A percentile compares a stretch with the other conserved stretches of the same genome.
Evolutionary conservation across 2,797 vertebrate species (phyloP).

Genomic region (Cottoperca gobio): DNA sequence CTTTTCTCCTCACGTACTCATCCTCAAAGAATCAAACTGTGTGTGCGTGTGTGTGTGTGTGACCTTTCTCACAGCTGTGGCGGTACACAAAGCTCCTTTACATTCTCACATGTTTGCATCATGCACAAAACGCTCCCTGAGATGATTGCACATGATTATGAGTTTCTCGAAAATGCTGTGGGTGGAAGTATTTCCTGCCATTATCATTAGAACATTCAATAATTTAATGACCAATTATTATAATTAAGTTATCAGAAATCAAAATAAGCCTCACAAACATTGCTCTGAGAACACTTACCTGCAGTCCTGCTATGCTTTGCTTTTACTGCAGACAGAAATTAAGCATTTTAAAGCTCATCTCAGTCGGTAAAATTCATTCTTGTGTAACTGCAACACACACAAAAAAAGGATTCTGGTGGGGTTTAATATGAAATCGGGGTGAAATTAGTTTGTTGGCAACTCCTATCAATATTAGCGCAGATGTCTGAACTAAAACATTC

Average conservation of each 20-base stretch:
- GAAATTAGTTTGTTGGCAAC: not conserved
- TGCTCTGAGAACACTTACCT: not conserved
- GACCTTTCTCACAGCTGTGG: slow-evolving; percentile 54
- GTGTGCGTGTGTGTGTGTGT: slow-evolving; percentile 15
- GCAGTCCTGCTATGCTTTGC: not conserved
- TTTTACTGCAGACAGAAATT: not conserved
- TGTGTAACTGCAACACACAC: not conserved
- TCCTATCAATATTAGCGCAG: not conserved
- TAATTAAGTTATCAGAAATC: not conserved
- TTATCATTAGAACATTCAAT: not conserved
- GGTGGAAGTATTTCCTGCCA: not conserved
- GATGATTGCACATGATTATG: not conserved
- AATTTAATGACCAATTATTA: not conserved
- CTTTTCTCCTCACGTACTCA: slow-evolving; percentile 43
- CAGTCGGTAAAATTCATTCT: slow-evolving; percentile 12
- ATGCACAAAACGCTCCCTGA: slow-evolving; percentile 11
- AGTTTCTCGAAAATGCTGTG: not conserved
- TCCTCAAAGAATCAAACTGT: slow-evolving; percentile 31
- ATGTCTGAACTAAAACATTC: slow-evolving; percentile 12
- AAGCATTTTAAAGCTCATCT: not conserved
- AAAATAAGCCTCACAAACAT: not conserved
- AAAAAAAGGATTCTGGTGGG: not conserved
- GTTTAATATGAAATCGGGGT: slow-evolving; percentile 9
- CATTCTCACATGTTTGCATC: not conserved
- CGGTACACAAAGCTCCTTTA: slow-evolving; percentile 22